These are phyloP conservation scores for Sebastes iracundus DNA, from an alignment of 2,797 vertebrate species.

Conservation along the genomic window DNA sequence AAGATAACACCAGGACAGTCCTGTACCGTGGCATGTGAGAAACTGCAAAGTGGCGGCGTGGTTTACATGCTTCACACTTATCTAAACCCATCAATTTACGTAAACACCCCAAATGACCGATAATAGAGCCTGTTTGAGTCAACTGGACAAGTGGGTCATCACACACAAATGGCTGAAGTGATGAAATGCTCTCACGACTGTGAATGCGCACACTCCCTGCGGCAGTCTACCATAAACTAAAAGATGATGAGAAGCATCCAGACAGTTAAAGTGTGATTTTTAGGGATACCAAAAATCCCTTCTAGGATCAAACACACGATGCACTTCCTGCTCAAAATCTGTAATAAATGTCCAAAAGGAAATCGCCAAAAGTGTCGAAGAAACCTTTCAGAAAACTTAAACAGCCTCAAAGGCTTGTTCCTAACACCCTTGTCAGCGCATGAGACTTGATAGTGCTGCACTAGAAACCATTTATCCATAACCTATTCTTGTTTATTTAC, in stretches of 20 bases:
- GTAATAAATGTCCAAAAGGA: neutral
- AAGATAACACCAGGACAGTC: conserved; percentile 19
- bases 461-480: neutral
- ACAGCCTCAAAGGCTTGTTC: neutral
- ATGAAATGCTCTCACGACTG: conserved; percentile 45
- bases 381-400: neutral
- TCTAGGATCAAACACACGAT: neutral
- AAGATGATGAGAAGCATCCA: conserved; percentile 24
- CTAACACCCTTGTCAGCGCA: neutral
- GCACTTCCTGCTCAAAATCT: neutral
- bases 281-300: neutral
- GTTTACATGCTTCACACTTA: conserved; percentile 35
- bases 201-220: conserved; percentile 8
- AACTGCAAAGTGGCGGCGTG: conserved; percentile 9
- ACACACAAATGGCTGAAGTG: conserved; percentile 48
- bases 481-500: neutral
- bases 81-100: conserved; percentile 39
- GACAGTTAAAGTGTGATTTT: conserved; percentile 32
- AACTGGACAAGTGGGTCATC: conserved; percentile 64
- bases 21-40: conserved; percentile 18
- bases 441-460: neutral
- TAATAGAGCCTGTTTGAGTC: conserved; percentile 50
- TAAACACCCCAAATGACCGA: conserved; percentile 43
- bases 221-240: conserved; percentile 23
- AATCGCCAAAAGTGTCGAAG: neutral